Evolutionary conservation across 2,888 invertebrate genomes (phyloP).

Genomic region (Mactromeris polynyma): DNA sequence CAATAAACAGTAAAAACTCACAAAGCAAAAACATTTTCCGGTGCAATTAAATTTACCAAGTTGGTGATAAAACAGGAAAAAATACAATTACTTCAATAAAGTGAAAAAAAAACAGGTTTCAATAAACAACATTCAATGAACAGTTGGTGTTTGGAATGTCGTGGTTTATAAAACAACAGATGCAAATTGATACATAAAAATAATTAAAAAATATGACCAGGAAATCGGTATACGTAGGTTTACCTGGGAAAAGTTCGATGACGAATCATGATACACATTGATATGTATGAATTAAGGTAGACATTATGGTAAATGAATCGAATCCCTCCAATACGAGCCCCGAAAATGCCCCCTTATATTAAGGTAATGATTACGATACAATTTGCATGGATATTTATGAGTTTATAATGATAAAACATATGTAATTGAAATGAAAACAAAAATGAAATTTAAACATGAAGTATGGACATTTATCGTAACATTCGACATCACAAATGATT

Average conservation of each 20-base stretch:
- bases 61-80: background rate
- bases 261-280: conserved; percentile 11
- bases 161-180: background rate
- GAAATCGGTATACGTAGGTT: background rate
- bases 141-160: conserved; percentile 20
- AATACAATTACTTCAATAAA: background rate
- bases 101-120: background rate
- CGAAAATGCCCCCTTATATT: conserved; percentile 5
- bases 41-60: background rate
- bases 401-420: background rate
- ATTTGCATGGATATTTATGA: background rate
- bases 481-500: background rate
- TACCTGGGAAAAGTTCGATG: conserved; percentile 32
- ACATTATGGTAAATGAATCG: background rate
- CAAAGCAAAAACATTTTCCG: background rate
- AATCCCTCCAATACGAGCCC: background rate
- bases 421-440: background rate
- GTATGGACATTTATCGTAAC: background rate
- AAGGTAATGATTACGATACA: background rate
- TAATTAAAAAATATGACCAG: conserved; percentile 22
- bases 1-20: background rate
- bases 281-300: conserved; percentile 36
- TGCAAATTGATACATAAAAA: conserved; percentile 27
- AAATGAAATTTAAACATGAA: conserved; percentile 16
- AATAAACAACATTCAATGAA: conserved; percentile 34